Percentiles rank a stretch among this genome's conserved stretches.
These are phyloP conservation scores for Zoanthus gigantus DNA, from an alignment of 92 coral and sea anemone species.

Conservation along the genomic window DNA sequence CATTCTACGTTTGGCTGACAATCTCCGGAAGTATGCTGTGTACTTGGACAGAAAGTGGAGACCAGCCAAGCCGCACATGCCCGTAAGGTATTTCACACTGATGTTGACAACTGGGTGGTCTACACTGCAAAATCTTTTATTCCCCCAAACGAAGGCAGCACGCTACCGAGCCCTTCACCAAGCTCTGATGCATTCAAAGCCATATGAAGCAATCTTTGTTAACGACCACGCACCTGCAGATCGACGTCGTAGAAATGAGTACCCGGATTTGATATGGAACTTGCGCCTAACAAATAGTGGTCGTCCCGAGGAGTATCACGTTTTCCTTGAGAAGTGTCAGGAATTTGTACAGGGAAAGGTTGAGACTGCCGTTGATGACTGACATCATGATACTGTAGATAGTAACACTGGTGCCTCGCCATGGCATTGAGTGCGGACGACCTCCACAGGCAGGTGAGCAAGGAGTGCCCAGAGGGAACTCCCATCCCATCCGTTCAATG, in stretches of 20 bases:
- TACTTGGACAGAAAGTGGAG: constrained; percentile 44
- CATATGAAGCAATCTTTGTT: constrained; percentile 50
- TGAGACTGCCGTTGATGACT: constrained; percentile 59
- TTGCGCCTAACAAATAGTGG: constrained; percentile 20
- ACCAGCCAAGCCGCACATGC: constrained; percentile 39
- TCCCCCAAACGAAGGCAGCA: constrained; percentile 46
- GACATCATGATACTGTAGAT: constrained; percentile 43
- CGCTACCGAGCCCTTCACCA: constrained; percentile 53
- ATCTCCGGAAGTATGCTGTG: constrained; percentile 49
- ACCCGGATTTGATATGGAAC: neutral
- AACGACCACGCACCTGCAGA: constrained; percentile 53
- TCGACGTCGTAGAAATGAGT: constrained; percentile 47
- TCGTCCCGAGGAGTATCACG: constrained; percentile 33
- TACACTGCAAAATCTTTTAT: constrained; percentile 27
- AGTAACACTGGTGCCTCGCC: constrained; percentile 47
- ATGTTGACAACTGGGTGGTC: constrained; percentile 53
- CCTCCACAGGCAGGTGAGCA: constrained; percentile 48
- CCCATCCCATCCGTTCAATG: constrained; percentile 60
- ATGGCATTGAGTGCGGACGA: constrained; percentile 64
- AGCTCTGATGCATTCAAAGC: constrained; percentile 53
- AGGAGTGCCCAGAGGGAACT: constrained; percentile 57
- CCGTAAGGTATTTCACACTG: constrained; percentile 36
- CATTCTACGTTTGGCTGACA: constrained; percentile 49
- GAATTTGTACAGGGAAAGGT: constrained; percentile 36
- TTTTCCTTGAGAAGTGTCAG: constrained; percentile 56